These are phyloP conservation scores for Halichoerus grypus DNA, from an alignment of 2,113 vertebrate species.

Conservation along the genomic window DNA sequence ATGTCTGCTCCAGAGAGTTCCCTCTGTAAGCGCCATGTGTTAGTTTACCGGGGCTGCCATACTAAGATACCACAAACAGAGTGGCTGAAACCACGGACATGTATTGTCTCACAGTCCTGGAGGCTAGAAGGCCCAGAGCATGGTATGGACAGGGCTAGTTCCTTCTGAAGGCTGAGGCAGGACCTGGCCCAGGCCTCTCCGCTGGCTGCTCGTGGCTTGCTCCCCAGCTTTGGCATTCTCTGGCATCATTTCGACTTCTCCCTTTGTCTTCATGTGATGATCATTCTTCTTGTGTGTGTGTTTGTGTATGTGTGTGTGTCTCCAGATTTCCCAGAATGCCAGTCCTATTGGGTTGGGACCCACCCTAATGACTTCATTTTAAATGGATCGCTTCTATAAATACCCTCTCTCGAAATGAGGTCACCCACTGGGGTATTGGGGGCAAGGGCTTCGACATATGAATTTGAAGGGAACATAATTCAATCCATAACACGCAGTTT, in stretches of 20 bases:
- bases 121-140: neutral
- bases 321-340: neutral
- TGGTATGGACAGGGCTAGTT: neutral
- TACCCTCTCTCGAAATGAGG: neutral
- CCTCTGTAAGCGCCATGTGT: rapidly evolving
- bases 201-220: rapidly evolving
- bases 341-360: neutral
- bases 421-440: neutral
- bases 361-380: neutral
- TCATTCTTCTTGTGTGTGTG: neutral
- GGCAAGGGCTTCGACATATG: neutral
- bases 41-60: no score
- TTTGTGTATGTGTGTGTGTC: rapidly evolving
- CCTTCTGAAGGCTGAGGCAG: neutral
- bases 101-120: neutral
- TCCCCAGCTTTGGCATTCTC: neutral
- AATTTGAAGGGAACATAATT: neutral
- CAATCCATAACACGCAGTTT: neutral
- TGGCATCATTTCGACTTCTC: neutral
- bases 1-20: no score
- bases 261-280: neutral
- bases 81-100: neutral
- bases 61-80: neutral
- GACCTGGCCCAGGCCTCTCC: rapidly evolving
- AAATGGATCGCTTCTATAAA: neutral